phyloP scores from a whole-genome alignment of 1,140 invertebrate species.

The Lepidostoma basale region DNA sequence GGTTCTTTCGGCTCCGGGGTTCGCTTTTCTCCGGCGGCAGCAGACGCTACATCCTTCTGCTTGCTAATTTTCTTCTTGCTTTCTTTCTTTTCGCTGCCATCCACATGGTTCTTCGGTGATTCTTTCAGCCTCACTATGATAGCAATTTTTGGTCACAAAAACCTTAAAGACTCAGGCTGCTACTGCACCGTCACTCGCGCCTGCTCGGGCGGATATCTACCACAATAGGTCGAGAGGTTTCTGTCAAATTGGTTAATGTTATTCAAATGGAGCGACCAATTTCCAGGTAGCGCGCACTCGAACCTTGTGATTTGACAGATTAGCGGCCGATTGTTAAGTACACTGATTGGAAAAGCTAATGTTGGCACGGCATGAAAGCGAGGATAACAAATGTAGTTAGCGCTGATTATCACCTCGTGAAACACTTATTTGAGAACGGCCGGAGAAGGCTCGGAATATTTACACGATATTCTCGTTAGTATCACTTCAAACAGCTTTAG shows the following conservation, averaged over 20 bases:
- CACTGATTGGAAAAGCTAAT: background rate
- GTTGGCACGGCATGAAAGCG: constrained; percentile 10
- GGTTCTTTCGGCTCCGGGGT: constrained; percentile 30
- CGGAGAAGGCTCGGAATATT: constrained; percentile 6
- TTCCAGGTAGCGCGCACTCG: too few relatives aligned
- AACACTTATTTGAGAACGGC: constrained; percentile 18
- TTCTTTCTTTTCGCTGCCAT: constrained; percentile 61
- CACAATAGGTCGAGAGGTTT: background rate
- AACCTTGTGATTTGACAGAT: constrained; percentile 15
- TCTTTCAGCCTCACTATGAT: constrained; percentile 64
- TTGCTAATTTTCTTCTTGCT: constrained; percentile 61
- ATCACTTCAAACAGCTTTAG: constrained; percentile 1
- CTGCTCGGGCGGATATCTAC: background rate
- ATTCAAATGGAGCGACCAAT: too few relatives aligned
- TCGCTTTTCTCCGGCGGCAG: constrained; percentile 42
- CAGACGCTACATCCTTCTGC: constrained; percentile 54
- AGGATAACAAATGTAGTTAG: constrained; percentile 3
- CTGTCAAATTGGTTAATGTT: too few relatives aligned
- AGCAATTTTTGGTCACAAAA: constrained; percentile 48
- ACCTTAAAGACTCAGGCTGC: constrained; percentile 16
- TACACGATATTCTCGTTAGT: constrained; percentile 13
- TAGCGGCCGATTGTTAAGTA: background rate
- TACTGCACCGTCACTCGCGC: background rate
- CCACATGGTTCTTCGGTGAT: constrained; percentile 61
- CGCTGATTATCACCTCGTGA: constrained; percentile 12